Evolutionary conservation across 2,113 vertebrate species (phyloP).

Genomic region (Erythrolamprus reginae): DNA sequence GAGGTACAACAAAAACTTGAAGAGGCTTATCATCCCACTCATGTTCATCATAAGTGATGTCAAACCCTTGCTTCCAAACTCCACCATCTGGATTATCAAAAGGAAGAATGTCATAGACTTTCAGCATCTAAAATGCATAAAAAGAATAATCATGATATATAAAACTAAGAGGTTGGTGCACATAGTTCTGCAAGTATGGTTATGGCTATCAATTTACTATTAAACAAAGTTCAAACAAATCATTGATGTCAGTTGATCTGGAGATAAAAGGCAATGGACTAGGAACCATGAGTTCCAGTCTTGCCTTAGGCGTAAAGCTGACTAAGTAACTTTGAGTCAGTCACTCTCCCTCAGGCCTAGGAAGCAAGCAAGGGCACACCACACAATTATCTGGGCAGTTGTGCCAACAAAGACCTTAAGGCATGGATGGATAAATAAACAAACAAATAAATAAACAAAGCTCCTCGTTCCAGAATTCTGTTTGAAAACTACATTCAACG

Average conservation of each 20-base stretch:
- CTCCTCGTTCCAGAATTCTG: not conserved
- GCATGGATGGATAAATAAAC: not conserved
- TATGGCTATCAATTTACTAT: not conserved
- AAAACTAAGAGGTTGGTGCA: not conserved
- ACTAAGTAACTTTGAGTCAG: not conserved
- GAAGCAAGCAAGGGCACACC: not conserved
- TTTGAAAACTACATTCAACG: not conserved
- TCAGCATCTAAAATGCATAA: slow-evolving; percentile 78
- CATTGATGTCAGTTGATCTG: not conserved
- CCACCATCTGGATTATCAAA: slow-evolving; percentile 92
- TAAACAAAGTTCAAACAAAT: not conserved
- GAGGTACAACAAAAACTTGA: slow-evolving; percentile 87
- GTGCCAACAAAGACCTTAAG: not conserved
- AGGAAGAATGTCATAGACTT: slow-evolving; percentile 83
- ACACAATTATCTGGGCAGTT: not conserved
- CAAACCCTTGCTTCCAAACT: slow-evolving; percentile 93
- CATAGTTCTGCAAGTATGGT: not conserved
- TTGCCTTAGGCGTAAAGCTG: not conserved
- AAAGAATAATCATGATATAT: slow-evolving; percentile 18
- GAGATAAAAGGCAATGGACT: not conserved
- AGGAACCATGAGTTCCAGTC: not conserved
- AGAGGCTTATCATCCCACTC: slow-evolving; percentile 84
- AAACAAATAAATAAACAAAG: not conserved
- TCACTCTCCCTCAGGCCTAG: not conserved
- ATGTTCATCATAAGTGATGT: slow-evolving; percentile 78